Base-by-base conservation (phyloP, 2,888 invertebrate species). In the Xylophagus ater region DNA sequence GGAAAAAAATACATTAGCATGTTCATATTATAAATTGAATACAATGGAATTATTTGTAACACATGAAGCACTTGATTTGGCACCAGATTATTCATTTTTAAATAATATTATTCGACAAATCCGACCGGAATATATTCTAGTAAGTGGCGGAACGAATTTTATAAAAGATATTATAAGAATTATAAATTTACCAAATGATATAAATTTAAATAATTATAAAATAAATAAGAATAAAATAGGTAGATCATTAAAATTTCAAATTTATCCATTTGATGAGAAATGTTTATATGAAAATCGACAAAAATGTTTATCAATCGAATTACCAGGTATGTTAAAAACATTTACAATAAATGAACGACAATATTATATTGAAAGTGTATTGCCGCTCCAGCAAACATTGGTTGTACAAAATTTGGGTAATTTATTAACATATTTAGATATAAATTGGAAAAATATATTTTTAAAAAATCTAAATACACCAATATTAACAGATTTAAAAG, bases 31-130 rank as follows among this genome's bases (percentile, higher is more conserved):
- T 33, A 44, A 47, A 13, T 15, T 48, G 4, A 21, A 36, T 7
- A 45, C 46, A n/a, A 39, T 49, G 33, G 49, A 49, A 26, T 15
- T 51, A 8, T 43, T 30, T 24, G 42, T 46, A 2, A 40, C 44
- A 4, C 26, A 48, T 23, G 49, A 48, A 40, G 37, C 32, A 2
- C 18, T 39, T 10, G 51, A 51, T 41, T 32, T 45, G 4, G 25
- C 42, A 4, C 49, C 51, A 5, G 44, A 48, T 37, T 47, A 42
- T 32, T 20, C 37, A 12, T 34, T 40, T 15, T 36, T 48, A 6
- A 12, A 41, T 14, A 49, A 47, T 41, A 24, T 51, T 18, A 41
- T 49, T 23, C 47, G 49, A 14, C 45, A 47, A 38, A 34, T 45
- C 6, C 39, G 42, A 9, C 46, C 48, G 12, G 19, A 23, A 15